phyloP scores from a whole-genome alignment of 2,888 invertebrate species.

The Agriopis aurantiaria region DNA sequence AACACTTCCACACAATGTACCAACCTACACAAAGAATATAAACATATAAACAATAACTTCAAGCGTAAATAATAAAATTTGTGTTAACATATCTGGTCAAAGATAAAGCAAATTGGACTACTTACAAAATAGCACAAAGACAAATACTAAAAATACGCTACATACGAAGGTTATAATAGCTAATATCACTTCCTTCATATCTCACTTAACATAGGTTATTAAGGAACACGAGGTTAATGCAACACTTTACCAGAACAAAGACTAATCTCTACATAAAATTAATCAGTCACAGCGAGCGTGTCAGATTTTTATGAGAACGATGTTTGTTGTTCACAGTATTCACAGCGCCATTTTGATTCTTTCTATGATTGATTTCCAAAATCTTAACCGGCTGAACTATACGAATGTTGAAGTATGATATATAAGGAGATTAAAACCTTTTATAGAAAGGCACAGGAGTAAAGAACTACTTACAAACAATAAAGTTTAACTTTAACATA shows the following conservation, averaged over 20 bases:
- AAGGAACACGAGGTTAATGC: conserved; percentile 69
- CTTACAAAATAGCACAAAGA: conserved; percentile 85
- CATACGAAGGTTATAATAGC: conserved; percentile 81
- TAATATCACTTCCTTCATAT: conserved; percentile 84
- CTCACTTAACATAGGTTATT: conserved; percentile 70
- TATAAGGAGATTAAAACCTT: neutral
- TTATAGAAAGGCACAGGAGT: neutral
- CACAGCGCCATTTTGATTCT: conserved; percentile 64
- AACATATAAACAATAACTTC: conserved; percentile 14
- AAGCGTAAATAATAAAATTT: neutral
- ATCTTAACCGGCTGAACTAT: conserved; percentile 29
- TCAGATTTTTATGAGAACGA: conserved; percentile 50
- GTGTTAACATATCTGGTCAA: neutral
- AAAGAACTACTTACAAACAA: neutral
- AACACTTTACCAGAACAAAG: conserved; percentile 73
- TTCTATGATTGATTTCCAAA: conserved; percentile 7
- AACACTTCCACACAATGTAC: conserved; percentile 96
- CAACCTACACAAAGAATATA: conserved; percentile 89
- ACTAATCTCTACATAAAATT: conserved; percentile 54
- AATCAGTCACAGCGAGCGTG: conserved; percentile 57
- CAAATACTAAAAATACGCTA: conserved; percentile 83
- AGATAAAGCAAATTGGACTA: conserved; percentile 58
- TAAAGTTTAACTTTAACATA: no score
- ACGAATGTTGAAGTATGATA: neutral
- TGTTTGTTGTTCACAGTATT: conserved; percentile 49